Evolutionary conservation across 2,797 vertebrate genomes (phyloP), one percentile per base, ranked within the genome.

Genomic region (Myripristis jacobus): DNA sequence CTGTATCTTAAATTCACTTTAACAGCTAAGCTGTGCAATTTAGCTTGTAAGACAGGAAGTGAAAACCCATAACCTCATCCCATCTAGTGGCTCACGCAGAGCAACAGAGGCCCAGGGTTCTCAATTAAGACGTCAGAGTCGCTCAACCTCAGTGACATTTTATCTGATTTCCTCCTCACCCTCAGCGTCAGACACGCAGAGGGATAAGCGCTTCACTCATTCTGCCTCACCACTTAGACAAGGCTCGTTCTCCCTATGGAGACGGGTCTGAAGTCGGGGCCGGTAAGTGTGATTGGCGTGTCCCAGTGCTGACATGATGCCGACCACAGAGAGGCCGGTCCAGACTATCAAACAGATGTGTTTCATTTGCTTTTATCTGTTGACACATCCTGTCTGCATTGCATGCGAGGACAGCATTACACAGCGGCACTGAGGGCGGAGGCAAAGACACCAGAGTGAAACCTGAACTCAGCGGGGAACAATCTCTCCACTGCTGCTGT

Each of bases 351-450:
- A 73, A 75, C 88, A 89, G 73, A 85, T 88, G 86, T 77, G 56
- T 88, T 88, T 87, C 66, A 89, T 89, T 91, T 85, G 76, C 70
- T 2, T 74, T 84, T 78, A 85, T 87, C 88, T 81, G 71, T 70
- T 76, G 81, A 86, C 84, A 83, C 85, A 72, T 88, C 80, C 82
- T 79, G 86, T 89, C 80, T 82, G 67, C 68, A 27, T 75, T 51
- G 73, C 88, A 87, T 73, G 75, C 50, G 43, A 87, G 69, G 75
- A 64, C 78, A 50, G 76, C 56, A 18, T 80, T 74, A 75, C 36
- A 41, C 48, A 62, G 50, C 18, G n/a, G 65, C 64, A 75, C 63
- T 4, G 27, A 66, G 46, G 51, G 25, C 59, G 66, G 62, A 80
- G 47, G 43, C 75, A 57, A 21, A 47, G 50, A 77, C 73, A 73